Evolutionary conservation across 2,113 vertebrate genomes (phyloP), one percentile per base, ranked within the genome.

Genomic region (Sinocyclocheilus maitianheensis): DNA sequence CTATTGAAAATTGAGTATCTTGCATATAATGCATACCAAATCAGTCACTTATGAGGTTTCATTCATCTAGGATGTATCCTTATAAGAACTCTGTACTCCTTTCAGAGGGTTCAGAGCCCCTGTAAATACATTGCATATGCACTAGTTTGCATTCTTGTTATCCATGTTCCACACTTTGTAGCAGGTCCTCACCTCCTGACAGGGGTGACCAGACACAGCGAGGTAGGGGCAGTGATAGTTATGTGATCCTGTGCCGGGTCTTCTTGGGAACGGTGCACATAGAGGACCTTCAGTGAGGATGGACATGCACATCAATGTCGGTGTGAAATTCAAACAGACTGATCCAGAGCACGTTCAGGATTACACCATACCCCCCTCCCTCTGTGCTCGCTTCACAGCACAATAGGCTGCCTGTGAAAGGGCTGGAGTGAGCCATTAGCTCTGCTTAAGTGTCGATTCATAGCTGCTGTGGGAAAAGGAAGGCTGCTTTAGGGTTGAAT

Each of bases 291-390:
- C 91, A 92, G 91, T 91, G 91, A 83, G 87, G 88, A 69, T 76
- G 89, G 84, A 87, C 89, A 89, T 91, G 91, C 93, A 94, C 88
- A 89, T 85, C 88, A 87, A 91, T 88, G 89, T 83, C 88, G 79
- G 88, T 95, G 94, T 96, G 94, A 96, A 95, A 95, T 95, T 91
- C 89, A 93, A 95, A 94, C 93, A 93, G 94, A 96, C 94, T 95
- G 94, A 96, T 95, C 94, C 94, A 91, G 94, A 94, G 93, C 94
- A 95, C 92, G 95, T 93, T 93, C 94, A 94, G 94, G 94, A 95
- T 95, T 95, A 94, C 94, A 95, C 94, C 75, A 80, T 76, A 74
- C 34, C 93, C 92, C 90, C 93, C 92, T 91, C 92, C 91, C 91
- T 90, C 89, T 91, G 90, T 91, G 93, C 94, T 92, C 86, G 89